Evolutionary conservation across 2,888 invertebrate species (phyloP), one percentile per base, ranked within the genome.

Genomic region (Eudasyphora cyanicolor): DNA sequence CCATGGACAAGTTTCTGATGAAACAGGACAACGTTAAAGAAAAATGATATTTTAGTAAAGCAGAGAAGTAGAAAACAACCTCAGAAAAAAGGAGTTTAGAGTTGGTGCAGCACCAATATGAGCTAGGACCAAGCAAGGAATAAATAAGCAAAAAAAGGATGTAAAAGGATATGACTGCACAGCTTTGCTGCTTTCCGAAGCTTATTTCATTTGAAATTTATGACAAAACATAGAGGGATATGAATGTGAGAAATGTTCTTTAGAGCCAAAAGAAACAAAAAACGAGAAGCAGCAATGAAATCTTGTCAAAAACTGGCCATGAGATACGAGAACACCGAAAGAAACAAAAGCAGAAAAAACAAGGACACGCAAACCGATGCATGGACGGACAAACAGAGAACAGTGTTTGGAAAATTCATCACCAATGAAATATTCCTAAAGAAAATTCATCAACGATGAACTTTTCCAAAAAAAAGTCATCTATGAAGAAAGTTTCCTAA

Each of bases 171-270:
- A 57, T 24, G 57, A 19, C 27, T 14, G 27, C 24, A 27, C 7
- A 6, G 24, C 19, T 51, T 21, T 4, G 21, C 21, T 51, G 51
- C 21, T 19, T 21, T 19, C 17, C 21, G 51, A n/a, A 73, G 42
- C 78, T 81, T 76, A 73, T 81, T 81, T 71, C 27, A 57, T 76
- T 67, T 70, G 21, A 79, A 75, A 84, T 76, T 74, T 84, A 76
- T 77, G 76, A 82, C 73, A 79, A 76, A 73, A 57, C 10, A 10
- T 57, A 57, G 2, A 70, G 27, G 45, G 51, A 70, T 35, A 79
- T 67, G 24, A 24, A 51, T 51, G 51, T 51, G 51, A 51, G 21
- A 19, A 21, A 51, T 51, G 21, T 51, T 8, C 49, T 2, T 14
- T 6, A 49, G 17, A 5, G 7, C 49, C 19, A 21, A 1, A 19